Evolutionary conservation across 2,888 invertebrate species (phyloP), one percentile per base, ranked within the genome.

Genomic region (Drosophila villosipedis): DNA sequence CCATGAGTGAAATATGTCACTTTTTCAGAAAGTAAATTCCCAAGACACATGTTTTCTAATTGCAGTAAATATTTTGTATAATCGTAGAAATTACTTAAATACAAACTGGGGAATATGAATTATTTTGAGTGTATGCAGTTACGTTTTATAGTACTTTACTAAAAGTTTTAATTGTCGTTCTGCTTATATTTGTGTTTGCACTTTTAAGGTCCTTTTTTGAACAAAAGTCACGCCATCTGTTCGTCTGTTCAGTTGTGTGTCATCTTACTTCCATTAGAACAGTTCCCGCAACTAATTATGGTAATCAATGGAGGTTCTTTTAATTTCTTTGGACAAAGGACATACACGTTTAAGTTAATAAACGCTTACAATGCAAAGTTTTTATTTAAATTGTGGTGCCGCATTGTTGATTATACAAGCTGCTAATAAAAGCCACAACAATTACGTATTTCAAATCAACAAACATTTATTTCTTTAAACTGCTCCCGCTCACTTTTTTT

Each of bases 121-220:
- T 57, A 33, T 57, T 57, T 19, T 39, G 2, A 57, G 55, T 57
- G 55, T 54, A 54, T 35, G 33, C 25, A 10, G 35, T 25, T 54
- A 37, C 16, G 19, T 35, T 37, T 54, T 19, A 54, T 54, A 37
- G 71, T 55, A 61, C 66, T 76, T 78, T 80, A 55, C 63, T 53
- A 60, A 85, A 84, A 88, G 80, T 88, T 88, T 88, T 84, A 88
- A 84, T 88, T 88, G 83, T 84, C 80, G 72, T 82, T 69, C 35
- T 79, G 71, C 67, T 76, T 71, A 75, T 70, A 67, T 80, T 69
- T 72, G 66, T 62, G 61, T 64, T 73, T 78, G 58, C 72, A 47
- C 55, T 69, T 28, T 10, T n/a, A 9, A 19, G 35, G 3, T 60
- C 39, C 22, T 33, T 43, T 7, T 6, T 50, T 30, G 31, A 28